Conservation (phyloP, 2,888 invertebrate genomes). For the Lamellibrachia satsuma region DNA sequence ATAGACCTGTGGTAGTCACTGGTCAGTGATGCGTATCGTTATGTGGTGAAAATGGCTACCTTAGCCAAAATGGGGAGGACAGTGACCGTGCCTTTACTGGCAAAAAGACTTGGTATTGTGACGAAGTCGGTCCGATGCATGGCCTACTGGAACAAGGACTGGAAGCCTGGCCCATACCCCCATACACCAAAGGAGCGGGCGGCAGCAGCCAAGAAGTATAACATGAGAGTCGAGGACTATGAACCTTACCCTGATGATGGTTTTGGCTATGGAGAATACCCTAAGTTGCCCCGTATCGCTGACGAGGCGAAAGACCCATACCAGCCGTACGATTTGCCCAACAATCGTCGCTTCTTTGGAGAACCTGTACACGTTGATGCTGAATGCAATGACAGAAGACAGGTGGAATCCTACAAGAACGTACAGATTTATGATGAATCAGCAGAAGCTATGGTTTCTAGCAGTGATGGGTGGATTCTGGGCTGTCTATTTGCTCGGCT, state of each 20-base stretch:
- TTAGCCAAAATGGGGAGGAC: slow-evolving; percentile 17
- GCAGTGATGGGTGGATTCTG: slow-evolving; percentile 31
- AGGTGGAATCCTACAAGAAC: slow-evolving; percentile 40
- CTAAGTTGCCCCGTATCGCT: slow-evolving; percentile 78
- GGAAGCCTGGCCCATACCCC: slow-evolving; percentile 83
- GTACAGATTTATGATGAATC: slow-evolving; percentile 30
- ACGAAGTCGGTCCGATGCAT: background rate
- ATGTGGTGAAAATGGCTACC: background rate
- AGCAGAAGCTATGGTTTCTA: slow-evolving; percentile 27
- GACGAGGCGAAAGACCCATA: slow-evolving; percentile 79
- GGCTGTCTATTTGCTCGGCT: slow-evolving; percentile 27
- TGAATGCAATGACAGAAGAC: slow-evolving; percentile 48
- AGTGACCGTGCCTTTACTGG: background rate
- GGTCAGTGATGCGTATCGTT: no score
- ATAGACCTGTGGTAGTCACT: no score
- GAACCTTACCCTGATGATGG: slow-evolving; percentile 82
- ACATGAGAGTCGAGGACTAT: slow-evolving; percentile 83
- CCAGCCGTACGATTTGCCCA: slow-evolving; percentile 86
- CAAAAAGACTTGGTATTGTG: background rate
- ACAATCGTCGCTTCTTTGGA: slow-evolving; percentile 82
- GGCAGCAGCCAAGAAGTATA: slow-evolving; percentile 88
- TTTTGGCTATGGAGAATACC: slow-evolving; percentile 80
- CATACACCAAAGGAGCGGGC: slow-evolving; percentile 78
- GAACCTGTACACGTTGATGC: slow-evolving; percentile 74
- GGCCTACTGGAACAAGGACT: slow-evolving; percentile 79